Percentiles rank a stretch among this genome's conserved stretches.
Evolutionary conservation across 2,113 vertebrate genomes (phyloP).

Genomic region (Sprattus sprattus): DNA sequence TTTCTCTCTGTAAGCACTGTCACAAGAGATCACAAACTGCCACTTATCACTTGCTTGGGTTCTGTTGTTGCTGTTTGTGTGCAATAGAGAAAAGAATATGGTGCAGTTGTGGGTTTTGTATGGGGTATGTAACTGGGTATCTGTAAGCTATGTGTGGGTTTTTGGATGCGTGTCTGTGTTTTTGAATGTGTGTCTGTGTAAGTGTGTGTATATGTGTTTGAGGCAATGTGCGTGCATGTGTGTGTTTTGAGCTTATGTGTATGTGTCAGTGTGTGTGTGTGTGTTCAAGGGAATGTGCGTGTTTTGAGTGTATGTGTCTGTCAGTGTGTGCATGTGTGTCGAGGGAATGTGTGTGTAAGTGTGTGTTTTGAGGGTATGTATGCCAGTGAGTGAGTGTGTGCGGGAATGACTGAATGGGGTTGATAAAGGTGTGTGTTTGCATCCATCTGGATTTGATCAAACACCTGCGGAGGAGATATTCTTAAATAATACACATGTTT

Average conservation of each 20-base stretch:
- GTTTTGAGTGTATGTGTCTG: no score
- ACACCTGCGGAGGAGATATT: conserved; percentile 8
- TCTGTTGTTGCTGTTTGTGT: background rate
- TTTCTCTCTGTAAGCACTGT: background rate
- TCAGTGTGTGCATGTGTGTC: background rate
- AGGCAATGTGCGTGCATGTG: background rate
- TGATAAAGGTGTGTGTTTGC: background rate
- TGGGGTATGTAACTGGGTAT: background rate
- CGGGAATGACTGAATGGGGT: background rate
- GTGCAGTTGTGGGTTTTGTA: background rate
- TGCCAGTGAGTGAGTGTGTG: background rate
- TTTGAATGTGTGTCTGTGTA: no score
- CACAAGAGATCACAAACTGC: background rate
- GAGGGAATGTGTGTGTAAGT: no score
- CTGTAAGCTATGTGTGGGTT: background rate
- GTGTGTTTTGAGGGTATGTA: no score
- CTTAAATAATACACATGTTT: conserved; percentile 29
- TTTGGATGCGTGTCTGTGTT: no score
- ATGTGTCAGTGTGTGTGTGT: background rate
- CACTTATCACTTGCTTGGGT: background rate
- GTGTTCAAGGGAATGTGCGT: no score
- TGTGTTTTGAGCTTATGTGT: background rate
- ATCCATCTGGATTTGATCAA: conserved; percentile 26
- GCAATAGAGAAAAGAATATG: background rate
- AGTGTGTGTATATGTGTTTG: background rate